A percentile compares a stretch with the other conserved stretches of the same genome.
Evolutionary conservation across 2,888 invertebrate species (phyloP).

Genomic region (Pristionchus entomophagus): DNA sequence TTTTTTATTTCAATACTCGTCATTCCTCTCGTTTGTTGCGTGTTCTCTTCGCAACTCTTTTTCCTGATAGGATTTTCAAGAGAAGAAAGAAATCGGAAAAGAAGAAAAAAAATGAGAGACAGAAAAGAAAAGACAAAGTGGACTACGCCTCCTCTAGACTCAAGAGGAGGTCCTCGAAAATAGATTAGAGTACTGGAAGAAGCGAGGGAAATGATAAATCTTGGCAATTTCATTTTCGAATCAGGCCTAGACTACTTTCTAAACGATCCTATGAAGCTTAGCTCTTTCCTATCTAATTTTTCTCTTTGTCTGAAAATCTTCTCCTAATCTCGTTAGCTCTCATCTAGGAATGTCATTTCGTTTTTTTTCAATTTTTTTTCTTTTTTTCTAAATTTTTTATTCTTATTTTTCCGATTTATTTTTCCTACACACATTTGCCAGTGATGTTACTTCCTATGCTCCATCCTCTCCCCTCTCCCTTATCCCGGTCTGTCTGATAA

Average conservation of each 20-base stretch:
- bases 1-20: too few species aligned
- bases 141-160: neutral
- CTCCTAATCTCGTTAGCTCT: too few species aligned
- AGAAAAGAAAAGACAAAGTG: slow-evolving; percentile 20
- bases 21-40: neutral
- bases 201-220: neutral
- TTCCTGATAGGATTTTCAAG: neutral
- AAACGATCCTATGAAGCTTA: too few species aligned
- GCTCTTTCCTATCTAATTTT: too few species aligned
- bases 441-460: neutral
- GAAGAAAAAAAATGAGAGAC: neutral
- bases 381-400: neutral
- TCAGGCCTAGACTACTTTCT: too few species aligned
- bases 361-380: neutral
- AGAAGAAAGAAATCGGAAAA: neutral
- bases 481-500: neutral
- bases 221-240: too few species aligned
- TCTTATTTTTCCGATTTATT: neutral
- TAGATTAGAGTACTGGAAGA: slow-evolving; percentile 12
- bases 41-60: neutral
- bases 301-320: too few species aligned
- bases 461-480: neutral
- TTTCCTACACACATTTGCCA: neutral
- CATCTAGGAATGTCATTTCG: neutral
- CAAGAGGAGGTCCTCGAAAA: neutral